Conservation (phyloP, 2,797 vertebrate species). For the Fratercula arctica region DNA sequence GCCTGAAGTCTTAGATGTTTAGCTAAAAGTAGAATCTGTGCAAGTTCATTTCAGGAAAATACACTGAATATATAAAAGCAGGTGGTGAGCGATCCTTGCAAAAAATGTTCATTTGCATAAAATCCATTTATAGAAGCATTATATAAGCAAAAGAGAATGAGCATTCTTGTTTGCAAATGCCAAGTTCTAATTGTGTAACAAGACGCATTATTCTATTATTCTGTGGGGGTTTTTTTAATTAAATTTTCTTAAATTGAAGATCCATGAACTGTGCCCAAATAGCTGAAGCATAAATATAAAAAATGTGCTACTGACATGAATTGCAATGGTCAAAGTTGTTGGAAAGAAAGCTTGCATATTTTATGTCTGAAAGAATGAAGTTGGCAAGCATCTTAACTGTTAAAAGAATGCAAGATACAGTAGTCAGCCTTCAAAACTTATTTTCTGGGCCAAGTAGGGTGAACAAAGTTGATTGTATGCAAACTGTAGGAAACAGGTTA, state of each 20-base stretch:
- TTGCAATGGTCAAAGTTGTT: not conserved
- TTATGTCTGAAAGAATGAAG: not conserved
- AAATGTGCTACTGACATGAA: not conserved
- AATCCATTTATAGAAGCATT: not conserved
- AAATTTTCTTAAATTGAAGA: not conserved
- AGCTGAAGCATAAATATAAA: not conserved
- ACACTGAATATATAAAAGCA: not conserved
- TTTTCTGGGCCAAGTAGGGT: not conserved
- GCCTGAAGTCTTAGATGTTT: not conserved
- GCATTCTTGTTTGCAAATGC: not conserved
- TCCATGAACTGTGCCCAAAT: not conserved
- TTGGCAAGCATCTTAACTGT: not conserved
- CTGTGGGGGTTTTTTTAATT: not conserved
- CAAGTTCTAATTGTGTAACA: not conserved
- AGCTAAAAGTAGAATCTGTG: not conserved
- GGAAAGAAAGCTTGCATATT: not conserved
- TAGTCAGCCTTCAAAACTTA: not conserved
- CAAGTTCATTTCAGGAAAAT: not conserved
- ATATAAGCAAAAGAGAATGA: not conserved
- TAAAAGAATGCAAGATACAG: conserved; percentile 10
- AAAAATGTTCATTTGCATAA: not conserved
- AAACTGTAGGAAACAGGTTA: not conserved
- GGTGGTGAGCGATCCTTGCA: not conserved
- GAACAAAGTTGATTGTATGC: not conserved
- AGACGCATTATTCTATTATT: not conserved